Percentiles rank a stretch among this genome's conserved stretches.
These are phyloP conservation scores for Esox niger DNA, from an alignment of 2,113 vertebrate species.

Conservation along the genomic window DNA sequence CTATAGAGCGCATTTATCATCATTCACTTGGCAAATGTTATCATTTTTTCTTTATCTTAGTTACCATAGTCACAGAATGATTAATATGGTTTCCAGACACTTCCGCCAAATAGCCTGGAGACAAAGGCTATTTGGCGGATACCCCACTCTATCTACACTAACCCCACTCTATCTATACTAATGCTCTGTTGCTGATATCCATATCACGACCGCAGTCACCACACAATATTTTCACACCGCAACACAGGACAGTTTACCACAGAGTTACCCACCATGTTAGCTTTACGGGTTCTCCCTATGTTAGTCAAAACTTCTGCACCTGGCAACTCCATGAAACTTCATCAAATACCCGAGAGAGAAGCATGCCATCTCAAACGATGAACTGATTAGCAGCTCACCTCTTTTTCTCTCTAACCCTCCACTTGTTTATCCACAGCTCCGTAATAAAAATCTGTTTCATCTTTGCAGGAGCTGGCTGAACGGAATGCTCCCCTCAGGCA, in stretches of 20 bases:
- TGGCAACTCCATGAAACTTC: background rate
- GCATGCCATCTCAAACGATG: slow-evolving; percentile 15
- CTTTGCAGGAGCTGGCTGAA: slow-evolving; percentile 46
- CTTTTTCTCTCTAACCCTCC: background rate
- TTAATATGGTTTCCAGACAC: background rate
- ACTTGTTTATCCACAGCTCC: slow-evolving; percentile 14
- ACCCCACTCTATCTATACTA: background rate
- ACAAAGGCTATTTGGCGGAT: too few relatives aligned
- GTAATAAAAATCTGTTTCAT: slow-evolving; percentile 36
- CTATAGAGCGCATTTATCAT: background rate
- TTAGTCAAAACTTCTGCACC: slow-evolving; percentile 16
- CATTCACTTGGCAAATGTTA: too few relatives aligned
- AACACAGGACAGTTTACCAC: background rate
- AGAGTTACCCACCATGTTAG: background rate
- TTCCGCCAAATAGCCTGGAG: too few relatives aligned
- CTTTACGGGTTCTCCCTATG: background rate
- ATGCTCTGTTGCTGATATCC: background rate
- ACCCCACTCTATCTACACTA: background rate
- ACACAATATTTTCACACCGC: background rate
- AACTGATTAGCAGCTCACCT: background rate
- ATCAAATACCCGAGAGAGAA: slow-evolving; percentile 24
- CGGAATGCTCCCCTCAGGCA: slow-evolving; percentile 50
- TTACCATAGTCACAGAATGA: background rate
- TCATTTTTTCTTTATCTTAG: too few relatives aligned
- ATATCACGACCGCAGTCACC: background rate